These are phyloP conservation scores for Cairina moschata DNA, from an alignment of 2,113 vertebrate species.

Conservation along the genomic window DNA sequence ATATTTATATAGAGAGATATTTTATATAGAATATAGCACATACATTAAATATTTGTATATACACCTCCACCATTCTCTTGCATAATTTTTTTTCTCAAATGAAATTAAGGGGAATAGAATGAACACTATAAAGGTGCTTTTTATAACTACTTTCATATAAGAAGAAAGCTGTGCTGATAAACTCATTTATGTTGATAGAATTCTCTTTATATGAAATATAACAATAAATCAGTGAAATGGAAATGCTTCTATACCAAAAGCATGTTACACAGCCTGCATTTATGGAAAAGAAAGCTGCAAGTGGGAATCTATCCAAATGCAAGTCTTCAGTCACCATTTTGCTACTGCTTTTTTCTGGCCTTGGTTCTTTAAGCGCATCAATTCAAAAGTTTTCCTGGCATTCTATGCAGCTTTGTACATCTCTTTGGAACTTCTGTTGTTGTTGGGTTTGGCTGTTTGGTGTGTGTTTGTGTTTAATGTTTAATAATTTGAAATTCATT, in stretches of 20 bases:
- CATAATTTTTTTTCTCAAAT: neutral
- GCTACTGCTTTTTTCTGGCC: neutral
- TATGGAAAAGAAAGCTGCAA: neutral
- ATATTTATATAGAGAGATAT: rapidly evolving
- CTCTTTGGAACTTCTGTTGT: neutral
- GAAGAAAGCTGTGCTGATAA: neutral
- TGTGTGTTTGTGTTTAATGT: neutral
- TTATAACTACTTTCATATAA: neutral
- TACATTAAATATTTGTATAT: neutral
- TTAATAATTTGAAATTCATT: neutral
- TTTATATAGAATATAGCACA: neutral
- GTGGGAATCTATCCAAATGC: neutral
- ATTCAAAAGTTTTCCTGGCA: neutral
- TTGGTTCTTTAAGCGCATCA: neutral
- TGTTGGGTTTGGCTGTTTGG: neutral
- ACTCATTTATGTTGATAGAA: neutral
- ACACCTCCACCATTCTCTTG: neutral
- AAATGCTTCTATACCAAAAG: neutral
- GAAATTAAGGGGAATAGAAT: neutral
- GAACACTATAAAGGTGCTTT: neutral
- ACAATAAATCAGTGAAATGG: neutral
- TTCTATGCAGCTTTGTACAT: neutral
- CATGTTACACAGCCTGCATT: neutral
- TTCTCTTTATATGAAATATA: neutral
- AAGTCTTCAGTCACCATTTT: neutral